These are phyloP conservation scores for Sminthurides bifidus DNA, from an alignment of 1,140 invertebrate species.

Conservation along the genomic window DNA sequence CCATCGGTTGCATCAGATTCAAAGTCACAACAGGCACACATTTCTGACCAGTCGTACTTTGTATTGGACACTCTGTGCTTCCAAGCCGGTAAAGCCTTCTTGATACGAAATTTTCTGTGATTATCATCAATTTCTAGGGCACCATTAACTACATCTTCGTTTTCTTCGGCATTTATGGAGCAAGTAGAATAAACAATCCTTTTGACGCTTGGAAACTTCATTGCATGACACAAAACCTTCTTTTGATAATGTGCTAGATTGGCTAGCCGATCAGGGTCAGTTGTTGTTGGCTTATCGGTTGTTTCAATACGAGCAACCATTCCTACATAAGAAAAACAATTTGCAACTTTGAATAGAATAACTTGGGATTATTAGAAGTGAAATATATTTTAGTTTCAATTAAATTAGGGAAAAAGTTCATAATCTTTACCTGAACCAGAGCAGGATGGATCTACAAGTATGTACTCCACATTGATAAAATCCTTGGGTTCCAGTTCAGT, in stretches of 20 bases:
- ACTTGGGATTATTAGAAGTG: background rate
- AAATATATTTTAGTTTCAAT: slow-evolving; percentile 8
- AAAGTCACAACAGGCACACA: slow-evolving; percentile 64
- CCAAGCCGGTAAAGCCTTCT: slow-evolving; percentile 28
- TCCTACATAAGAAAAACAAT: slow-evolving; percentile 43
- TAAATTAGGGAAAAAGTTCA: background rate
- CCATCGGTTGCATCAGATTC: slow-evolving; percentile 72
- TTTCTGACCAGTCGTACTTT: slow-evolving; percentile 50
- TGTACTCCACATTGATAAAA: slow-evolving; percentile 66
- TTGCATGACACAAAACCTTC: slow-evolving; percentile 69
- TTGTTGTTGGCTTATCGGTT: slow-evolving; percentile 36
- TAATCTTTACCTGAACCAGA: slow-evolving; percentile 69
- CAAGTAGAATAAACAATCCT: slow-evolving; percentile 90
- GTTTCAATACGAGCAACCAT: no score
- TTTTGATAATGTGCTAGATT: slow-evolving; percentile 71
- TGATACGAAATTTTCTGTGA: slow-evolving; percentile 30
- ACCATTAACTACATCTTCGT: slow-evolving; percentile 70
- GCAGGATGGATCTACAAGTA: slow-evolving; percentile 90
- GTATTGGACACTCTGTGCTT: slow-evolving; percentile 23
- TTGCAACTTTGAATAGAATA: background rate
- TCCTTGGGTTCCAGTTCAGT: slow-evolving; percentile 48
- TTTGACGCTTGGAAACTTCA: slow-evolving; percentile 71
- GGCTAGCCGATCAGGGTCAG: slow-evolving; percentile 39
- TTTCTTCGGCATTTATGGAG: slow-evolving; percentile 78
- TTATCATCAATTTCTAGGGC: slow-evolving; percentile 36